Conservation (phyloP, 2,888 invertebrate genomes). For the Caenorhabditis sp. region DNA sequence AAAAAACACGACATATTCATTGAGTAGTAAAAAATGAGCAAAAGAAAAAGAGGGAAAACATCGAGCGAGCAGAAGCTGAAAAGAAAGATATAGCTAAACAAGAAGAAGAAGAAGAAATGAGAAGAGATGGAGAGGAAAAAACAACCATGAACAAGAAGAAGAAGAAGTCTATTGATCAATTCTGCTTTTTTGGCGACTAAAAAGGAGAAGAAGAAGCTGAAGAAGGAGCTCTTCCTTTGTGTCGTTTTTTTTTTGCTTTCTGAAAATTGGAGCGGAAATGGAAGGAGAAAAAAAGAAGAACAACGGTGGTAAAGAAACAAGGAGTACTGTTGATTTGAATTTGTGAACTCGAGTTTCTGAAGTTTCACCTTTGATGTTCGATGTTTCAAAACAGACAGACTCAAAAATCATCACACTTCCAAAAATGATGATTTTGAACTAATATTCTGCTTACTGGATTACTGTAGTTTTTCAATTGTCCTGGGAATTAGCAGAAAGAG, state of each 20-base stretch:
- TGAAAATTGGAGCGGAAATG: constrained; percentile 5
- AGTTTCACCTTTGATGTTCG: too few relatives aligned
- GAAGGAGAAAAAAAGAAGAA: not conserved
- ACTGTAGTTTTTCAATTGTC: too few relatives aligned
- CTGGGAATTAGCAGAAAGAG: too few relatives aligned
- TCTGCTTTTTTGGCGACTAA: not conserved
- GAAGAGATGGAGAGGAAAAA: not conserved
- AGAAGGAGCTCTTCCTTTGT: not conserved
- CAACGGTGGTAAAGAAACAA: not conserved
- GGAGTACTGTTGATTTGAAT: too few relatives aligned
- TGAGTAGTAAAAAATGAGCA: not conserved
- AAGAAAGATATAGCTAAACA: not conserved
- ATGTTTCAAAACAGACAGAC: too few relatives aligned
- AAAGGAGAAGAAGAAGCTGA: not conserved
- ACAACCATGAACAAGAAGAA: not conserved
- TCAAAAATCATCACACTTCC: too few relatives aligned
- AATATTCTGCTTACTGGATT: too few relatives aligned
- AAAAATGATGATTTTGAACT: too few relatives aligned
- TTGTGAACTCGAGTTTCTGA: too few relatives aligned
- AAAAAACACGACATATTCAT: not conserved
- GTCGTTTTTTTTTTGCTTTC: too few relatives aligned
- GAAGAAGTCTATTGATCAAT: constrained; percentile 1
- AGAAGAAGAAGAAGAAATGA: not conserved
- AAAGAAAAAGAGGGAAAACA: not conserved
- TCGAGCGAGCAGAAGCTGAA: not conserved